Evolutionary conservation across 2,888 invertebrate species (phyloP).

Genomic region (Penaeus monodon): DNA sequence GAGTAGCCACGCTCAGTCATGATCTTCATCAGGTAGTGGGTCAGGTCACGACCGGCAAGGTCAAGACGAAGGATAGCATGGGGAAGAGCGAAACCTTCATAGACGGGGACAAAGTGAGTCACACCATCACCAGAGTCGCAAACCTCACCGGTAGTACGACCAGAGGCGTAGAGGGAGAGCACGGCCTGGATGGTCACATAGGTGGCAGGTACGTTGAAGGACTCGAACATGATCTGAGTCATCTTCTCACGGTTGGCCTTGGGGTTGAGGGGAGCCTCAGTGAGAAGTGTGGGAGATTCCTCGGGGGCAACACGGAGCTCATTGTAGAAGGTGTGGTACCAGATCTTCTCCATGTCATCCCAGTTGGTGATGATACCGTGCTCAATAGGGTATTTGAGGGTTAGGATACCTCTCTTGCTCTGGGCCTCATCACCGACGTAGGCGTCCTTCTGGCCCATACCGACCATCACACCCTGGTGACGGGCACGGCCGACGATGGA

Average conservation of each 20-base stretch:
- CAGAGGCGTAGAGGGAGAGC: slow-evolving; percentile 70
- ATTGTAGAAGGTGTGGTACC: slow-evolving; percentile 99
- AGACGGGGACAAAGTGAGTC: slow-evolving; percentile 72
- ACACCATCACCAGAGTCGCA: slow-evolving; percentile 73
- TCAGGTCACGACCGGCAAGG: slow-evolving; percentile 95
- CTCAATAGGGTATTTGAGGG: slow-evolving; percentile 74
- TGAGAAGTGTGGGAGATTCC: slow-evolving; percentile 93
- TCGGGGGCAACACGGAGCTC: slow-evolving; percentile 95
- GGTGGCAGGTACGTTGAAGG: slow-evolving; percentile 81
- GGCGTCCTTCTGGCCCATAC: slow-evolving; percentile 97
- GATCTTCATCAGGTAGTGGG: slow-evolving; percentile 98
- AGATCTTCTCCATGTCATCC: slow-evolving; percentile 99
- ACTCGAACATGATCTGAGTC: slow-evolving; percentile 73
- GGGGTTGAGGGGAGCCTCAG: slow-evolving; percentile 93
- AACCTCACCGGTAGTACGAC: slow-evolving; percentile 72
- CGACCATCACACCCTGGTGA: slow-evolving; percentile 87
- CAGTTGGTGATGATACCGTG: slow-evolving; percentile 84
- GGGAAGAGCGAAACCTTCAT: slow-evolving; percentile 73
- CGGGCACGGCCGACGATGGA: slow-evolving; percentile 90
- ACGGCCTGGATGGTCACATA: slow-evolving; percentile 95
- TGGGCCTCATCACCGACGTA: slow-evolving; percentile 97
- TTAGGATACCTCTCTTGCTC: slow-evolving; percentile 81
- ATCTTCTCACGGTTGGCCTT: slow-evolving; percentile 96
- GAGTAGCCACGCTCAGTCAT: slow-evolving; percentile 76
- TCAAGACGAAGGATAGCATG: slow-evolving; percentile 97